phyloP scores from a whole-genome alignment of 92 coral and sea anemone genomes.

The Zoanthus solanderi region DNA sequence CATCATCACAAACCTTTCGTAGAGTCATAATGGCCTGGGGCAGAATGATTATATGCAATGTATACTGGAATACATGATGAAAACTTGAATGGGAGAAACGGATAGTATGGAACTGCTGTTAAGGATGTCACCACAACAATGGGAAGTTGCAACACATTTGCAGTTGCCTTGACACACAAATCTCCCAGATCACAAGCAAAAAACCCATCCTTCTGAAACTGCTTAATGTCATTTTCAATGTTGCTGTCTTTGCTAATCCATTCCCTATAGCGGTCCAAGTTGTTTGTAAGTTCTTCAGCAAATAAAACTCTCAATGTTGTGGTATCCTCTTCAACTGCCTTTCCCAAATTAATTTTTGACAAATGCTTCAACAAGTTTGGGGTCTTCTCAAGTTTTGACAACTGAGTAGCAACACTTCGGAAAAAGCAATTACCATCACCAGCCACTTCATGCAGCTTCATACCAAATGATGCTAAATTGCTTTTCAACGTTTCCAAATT shows the following conservation, averaged over 20 bases:
- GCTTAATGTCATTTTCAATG: conserved; percentile 48
- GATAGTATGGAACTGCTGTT: conserved; percentile 70
- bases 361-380: conserved; percentile 40
- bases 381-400: conserved; percentile 43
- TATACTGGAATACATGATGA: conserved; percentile 64
- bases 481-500: conserved; percentile 50
- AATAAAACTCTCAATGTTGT: conserved; percentile 59
- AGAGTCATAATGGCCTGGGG: conserved; percentile 86
- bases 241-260: conserved; percentile 70
- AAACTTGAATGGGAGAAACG: conserved; percentile 75
- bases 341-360: conserved; percentile 51
- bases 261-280: conserved; percentile 69
- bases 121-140: conserved; percentile 75
- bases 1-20: conserved; percentile 62
- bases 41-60: conserved; percentile 77
- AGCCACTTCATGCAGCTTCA: conserved; percentile 53
- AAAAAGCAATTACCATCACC: conserved; percentile 78
- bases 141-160: conserved; percentile 70
- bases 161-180: conserved; percentile 71
- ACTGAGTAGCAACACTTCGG: conserved; percentile 56
- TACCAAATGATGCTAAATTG: conserved; percentile 70
- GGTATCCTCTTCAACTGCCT: conserved; percentile 58
- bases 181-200: conserved; percentile 84
- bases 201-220: conserved; percentile 68
- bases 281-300: conserved; percentile 63